Percentiles rank a stretch among this genome's conserved stretches.
Conservation (phyloP, 2,888 invertebrate genomes). For the Drosophila diplacantha region DNA sequence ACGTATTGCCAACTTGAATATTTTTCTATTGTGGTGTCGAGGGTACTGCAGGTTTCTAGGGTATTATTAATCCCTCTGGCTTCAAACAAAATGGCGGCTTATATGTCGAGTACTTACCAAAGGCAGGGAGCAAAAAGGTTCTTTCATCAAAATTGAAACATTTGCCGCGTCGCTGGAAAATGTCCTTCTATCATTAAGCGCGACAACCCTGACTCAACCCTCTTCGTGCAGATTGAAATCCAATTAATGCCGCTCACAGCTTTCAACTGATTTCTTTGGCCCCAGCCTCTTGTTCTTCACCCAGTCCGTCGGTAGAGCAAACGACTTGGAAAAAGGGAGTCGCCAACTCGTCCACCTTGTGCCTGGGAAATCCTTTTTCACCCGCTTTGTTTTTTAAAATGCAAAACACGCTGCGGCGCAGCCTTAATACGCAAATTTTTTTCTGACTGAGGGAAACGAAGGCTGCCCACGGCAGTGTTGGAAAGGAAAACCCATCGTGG, state of each 20-base stretch:
- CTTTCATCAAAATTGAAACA: conserved; percentile 60
- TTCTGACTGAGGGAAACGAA: conserved; percentile 40
- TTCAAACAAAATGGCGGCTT: conserved; percentile 48
- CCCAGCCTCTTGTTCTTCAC: conserved; percentile 3
- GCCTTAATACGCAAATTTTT: conserved; percentile 66
- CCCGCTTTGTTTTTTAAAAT: conserved; percentile 42
- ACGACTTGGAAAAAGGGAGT: conserved; percentile 59
- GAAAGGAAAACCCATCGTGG: conserved; percentile 26
- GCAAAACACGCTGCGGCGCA: conserved; percentile 65
- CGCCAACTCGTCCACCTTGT: conserved; percentile 38
- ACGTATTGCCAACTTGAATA: not conserved
- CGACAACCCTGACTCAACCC: conserved; percentile 50
- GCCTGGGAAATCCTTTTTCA: conserved; percentile 57
- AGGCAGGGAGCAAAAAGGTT: conserved; percentile 21
- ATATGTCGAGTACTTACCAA: conserved; percentile 47
- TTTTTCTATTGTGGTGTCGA: not conserved
- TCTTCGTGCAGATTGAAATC: conserved; percentile 59
- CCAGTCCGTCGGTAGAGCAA: conserved; percentile 48
- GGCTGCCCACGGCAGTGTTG: conserved; percentile 46
- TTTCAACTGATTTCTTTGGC: conserved; percentile 61
- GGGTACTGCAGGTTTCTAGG: not conserved
- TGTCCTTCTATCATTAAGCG: conserved; percentile 66
- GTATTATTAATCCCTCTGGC: not conserved
- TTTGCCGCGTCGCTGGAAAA: conserved; percentile 63
- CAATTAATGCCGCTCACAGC: conserved; percentile 67